Evolutionary conservation across 2,888 invertebrate species (phyloP).

Genomic region (Drosophila mettleri): DNA sequence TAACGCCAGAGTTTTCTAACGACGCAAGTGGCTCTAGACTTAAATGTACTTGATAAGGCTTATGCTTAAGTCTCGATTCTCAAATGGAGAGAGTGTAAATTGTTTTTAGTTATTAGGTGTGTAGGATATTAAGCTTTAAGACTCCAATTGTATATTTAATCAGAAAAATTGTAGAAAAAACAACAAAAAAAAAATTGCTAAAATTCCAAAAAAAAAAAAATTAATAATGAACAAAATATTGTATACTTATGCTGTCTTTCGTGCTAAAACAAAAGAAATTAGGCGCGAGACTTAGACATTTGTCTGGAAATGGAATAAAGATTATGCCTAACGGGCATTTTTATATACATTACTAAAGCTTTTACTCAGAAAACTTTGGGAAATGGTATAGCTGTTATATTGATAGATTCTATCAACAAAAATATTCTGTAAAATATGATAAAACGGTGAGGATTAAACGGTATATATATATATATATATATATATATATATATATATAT

Average conservation of each 20-base stretch:
- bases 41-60: slow-evolving; percentile 67
- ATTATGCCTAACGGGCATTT: background rate
- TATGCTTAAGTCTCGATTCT: slow-evolving; percentile 66
- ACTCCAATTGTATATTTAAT: slow-evolving; percentile 67
- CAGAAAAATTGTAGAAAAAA: slow-evolving; percentile 48
- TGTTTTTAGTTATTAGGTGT: slow-evolving; percentile 74
- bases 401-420: background rate
- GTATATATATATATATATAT: background rate
- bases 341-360: background rate
- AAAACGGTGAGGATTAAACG: slow-evolving; percentile 9
- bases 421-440: slow-evolving; percentile 7
- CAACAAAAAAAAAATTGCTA: slow-evolving; percentile 43
- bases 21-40: slow-evolving; percentile 78
- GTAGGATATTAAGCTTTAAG: slow-evolving; percentile 63
- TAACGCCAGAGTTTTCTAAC: slow-evolving; percentile 46
- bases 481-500: background rate
- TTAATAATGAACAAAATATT: slow-evolving; percentile 25
- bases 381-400: slow-evolving; percentile 1
- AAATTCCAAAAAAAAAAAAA: slow-evolving; percentile 48
- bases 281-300: slow-evolving; percentile 16
- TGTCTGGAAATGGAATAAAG: slow-evolving; percentile 32
- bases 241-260: slow-evolving; percentile 22
- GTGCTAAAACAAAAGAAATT: slow-evolving; percentile 7
- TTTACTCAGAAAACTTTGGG: slow-evolving; percentile 6
- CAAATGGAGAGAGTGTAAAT: slow-evolving; percentile 63